Evolutionary conservation across 1,140 invertebrate genomes (phyloP).

Genomic region (Drosophila teissieri): DNA sequence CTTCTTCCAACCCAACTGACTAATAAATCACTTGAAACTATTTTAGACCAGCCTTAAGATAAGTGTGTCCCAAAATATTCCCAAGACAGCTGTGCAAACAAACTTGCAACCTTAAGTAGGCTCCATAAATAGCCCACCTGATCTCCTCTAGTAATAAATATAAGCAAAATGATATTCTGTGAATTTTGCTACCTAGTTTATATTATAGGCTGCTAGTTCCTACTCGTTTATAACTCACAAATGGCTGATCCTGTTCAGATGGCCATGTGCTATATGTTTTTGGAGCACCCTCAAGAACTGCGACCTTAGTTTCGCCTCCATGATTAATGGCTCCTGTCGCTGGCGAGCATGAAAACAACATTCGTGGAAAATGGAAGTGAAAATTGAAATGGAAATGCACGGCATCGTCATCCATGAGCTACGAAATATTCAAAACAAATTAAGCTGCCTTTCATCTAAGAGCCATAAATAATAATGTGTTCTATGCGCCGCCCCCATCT

Average conservation of each 20-base stretch:
- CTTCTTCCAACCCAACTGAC: too few relatives aligned
- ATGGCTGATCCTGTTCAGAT: neutral
- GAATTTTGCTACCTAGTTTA: neutral
- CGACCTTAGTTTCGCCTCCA: slow-evolving; percentile 42
- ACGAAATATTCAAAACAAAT: slow-evolving; percentile 54
- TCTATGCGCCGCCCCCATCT: slow-evolving; percentile 27
- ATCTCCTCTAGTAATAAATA: too few relatives aligned
- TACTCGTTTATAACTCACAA: neutral
- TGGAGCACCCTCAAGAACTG: slow-evolving; percentile 5
- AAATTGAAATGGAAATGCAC: slow-evolving; percentile 4
- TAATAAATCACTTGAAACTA: neutral
- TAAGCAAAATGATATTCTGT: too few relatives aligned
- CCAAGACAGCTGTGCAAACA: neutral
- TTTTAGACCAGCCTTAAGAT: too few relatives aligned
- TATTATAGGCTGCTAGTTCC: too few relatives aligned
- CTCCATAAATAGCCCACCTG: too few relatives aligned
- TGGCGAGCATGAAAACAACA: slow-evolving; percentile 61
- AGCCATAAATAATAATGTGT: slow-evolving; percentile 72
- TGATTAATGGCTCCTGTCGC: slow-evolving; percentile 64
- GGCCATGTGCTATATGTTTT: neutral
- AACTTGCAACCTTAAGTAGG: neutral
- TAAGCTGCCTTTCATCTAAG: slow-evolving; percentile 73
- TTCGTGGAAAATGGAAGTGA: slow-evolving; percentile 34
- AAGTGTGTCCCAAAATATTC: neutral
- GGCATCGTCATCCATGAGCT: slow-evolving; percentile 50